These are phyloP conservation scores for Molanna angustata DNA, from an alignment of 2,888 invertebrate genomes.

Conservation along the genomic window DNA sequence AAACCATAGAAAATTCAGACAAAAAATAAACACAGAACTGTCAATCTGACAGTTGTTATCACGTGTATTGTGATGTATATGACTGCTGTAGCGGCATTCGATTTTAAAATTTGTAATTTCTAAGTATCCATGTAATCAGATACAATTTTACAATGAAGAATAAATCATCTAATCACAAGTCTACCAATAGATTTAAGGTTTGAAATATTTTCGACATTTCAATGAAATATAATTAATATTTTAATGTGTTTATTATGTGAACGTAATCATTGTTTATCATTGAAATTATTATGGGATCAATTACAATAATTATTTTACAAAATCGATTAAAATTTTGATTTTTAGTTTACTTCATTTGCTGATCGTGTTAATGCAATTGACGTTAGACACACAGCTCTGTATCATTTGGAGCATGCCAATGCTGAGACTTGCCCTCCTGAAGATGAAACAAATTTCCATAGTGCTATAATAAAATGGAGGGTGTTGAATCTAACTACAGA, in stretches of 20 bases:
- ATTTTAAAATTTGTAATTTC: too few species aligned
- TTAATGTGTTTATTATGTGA: too few species aligned
- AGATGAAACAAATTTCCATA: constrained; percentile 74
- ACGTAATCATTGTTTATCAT: too few species aligned
- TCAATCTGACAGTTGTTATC: too few species aligned
- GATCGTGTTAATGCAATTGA: constrained; percentile 84
- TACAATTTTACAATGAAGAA: constrained; percentile 59
- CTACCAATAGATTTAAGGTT: constrained; percentile 77
- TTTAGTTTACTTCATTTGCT: constrained; percentile 81
- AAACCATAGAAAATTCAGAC: too few species aligned
- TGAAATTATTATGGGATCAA: too few species aligned
- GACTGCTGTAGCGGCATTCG: too few species aligned
- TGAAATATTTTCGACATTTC: constrained; percentile 33
- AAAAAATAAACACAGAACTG: too few species aligned
- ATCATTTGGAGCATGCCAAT: constrained; percentile 76
- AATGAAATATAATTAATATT: too few species aligned
- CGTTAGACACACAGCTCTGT: constrained; percentile 76
- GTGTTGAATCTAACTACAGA: constrained; percentile 83
- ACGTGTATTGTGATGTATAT: too few species aligned
- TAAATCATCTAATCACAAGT: constrained; percentile 70
- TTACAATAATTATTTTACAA: neutral
- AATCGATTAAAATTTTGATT: constrained; percentile 22
- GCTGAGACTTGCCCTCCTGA: constrained; percentile 68
- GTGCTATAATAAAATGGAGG: constrained; percentile 85
- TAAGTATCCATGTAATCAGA: constrained; percentile 14